Percentiles rank a stretch among this genome's conserved stretches.
phyloP scores from a whole-genome alignment of 2,797 vertebrate genomes.

The Rhinophrynus dorsalis region DNA sequence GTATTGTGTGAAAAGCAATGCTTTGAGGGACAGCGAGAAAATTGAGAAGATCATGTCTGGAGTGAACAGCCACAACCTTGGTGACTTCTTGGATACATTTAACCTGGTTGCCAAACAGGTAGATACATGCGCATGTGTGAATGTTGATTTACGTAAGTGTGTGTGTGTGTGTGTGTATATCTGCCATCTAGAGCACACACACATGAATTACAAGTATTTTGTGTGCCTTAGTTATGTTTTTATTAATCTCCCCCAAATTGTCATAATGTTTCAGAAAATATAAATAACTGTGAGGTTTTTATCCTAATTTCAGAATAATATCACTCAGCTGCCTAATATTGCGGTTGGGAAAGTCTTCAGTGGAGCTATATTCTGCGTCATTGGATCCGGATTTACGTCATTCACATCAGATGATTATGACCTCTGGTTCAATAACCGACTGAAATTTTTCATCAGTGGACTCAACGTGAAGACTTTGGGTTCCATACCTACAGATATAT shows the following conservation, averaged over 20 bases:
- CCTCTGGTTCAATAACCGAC: slow-evolving; percentile 40
- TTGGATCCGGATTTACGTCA: slow-evolving; percentile 6
- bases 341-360: slow-evolving; percentile 20
- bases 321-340: slow-evolving; percentile 16
- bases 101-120: slow-evolving; percentile 44
- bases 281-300: too few species aligned
- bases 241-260: too few species aligned
- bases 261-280: too few species aligned
- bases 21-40: slow-evolving; percentile 39
- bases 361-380: slow-evolving; percentile 44
- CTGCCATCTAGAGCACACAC: too few species aligned
- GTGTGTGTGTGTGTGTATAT: too few species aligned
- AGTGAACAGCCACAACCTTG: slow-evolving; percentile 25
- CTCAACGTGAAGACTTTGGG: slow-evolving; percentile 32
- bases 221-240: too few species aligned
- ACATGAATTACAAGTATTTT: too few species aligned
- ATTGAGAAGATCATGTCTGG: slow-evolving; percentile 37
- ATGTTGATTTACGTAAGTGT: too few species aligned
- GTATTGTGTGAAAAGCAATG: background rate
- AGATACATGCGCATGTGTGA: too few species aligned
- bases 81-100: slow-evolving; percentile 50
- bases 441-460: slow-evolving; percentile 37
- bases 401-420: slow-evolving; percentile 28
- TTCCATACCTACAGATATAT: slow-evolving; percentile 45
- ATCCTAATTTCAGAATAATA: slow-evolving; percentile 1